Evolutionary conservation across 2,797 vertebrate species (phyloP).

Genomic region (Moxostoma hubbsi): DNA sequence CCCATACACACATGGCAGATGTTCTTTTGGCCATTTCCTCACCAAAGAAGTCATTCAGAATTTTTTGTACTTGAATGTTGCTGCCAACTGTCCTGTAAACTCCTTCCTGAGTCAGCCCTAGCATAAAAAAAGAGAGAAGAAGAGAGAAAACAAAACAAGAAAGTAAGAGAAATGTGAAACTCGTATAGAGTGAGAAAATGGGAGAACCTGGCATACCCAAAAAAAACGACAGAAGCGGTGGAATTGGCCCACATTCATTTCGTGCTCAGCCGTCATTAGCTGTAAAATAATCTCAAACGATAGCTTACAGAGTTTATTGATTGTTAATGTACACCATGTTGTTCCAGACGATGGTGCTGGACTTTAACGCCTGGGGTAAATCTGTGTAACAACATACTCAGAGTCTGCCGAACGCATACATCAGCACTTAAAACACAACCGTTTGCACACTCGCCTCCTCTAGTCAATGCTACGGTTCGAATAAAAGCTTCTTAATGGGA

Average conservation of each 20-base stretch:
- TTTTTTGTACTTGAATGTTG: constrained; percentile 98
- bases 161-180: constrained; percentile 19
- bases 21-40: constrained; percentile 68
- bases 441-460: not conserved
- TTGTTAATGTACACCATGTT: constrained; percentile 20
- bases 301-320: constrained; percentile 16
- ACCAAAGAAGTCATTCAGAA: constrained; percentile 96
- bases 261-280: constrained; percentile 17
- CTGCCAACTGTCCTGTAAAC: constrained; percentile 96
- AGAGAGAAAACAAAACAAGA: constrained; percentile 12
- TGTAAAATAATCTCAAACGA: not conserved
- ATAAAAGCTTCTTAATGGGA: constrained; percentile 1
- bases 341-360: constrained; percentile 3
- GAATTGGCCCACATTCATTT: not conserved
- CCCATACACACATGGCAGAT: constrained; percentile 38
- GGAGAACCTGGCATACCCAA: constrained; percentile 26
- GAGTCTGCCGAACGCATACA: constrained; percentile 12
- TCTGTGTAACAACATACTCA: constrained; percentile 4
- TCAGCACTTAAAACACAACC: constrained; percentile 6
- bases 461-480: not conserved
- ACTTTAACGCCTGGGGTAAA: constrained; percentile 21
- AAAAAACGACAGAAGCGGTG: constrained; percentile 46
- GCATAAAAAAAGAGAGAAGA: constrained; percentile 23
- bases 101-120: constrained; percentile 90
- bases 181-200: constrained; percentile 29